phyloP scores from a whole-genome alignment of 2,888 invertebrate species.

The Alcis repandata region DNA sequence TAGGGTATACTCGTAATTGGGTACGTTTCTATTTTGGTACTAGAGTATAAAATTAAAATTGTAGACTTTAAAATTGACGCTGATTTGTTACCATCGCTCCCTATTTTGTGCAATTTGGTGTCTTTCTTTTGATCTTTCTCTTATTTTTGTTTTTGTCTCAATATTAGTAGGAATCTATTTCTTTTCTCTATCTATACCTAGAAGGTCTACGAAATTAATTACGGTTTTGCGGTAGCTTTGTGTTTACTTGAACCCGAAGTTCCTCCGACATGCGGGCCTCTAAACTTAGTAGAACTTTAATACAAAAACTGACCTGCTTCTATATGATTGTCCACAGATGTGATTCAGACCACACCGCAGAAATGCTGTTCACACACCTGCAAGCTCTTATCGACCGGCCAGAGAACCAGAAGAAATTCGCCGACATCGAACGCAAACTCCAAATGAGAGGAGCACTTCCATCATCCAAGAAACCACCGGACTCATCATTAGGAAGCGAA shows the following conservation, averaged over 20 bases:
- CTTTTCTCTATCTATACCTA: too few species aligned
- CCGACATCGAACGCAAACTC: slow-evolving; percentile 90
- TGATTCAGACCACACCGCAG: slow-evolving; percentile 97
- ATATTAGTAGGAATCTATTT: too few species aligned
- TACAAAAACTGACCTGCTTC: background rate
- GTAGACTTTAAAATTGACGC: too few species aligned
- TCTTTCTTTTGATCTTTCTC: too few species aligned
- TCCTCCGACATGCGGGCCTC: background rate
- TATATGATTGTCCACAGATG: slow-evolving; percentile 82
- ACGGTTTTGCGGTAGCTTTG: too few species aligned
- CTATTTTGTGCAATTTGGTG: too few species aligned
- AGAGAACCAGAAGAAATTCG: slow-evolving; percentile 94
- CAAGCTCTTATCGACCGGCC: slow-evolving; percentile 93
- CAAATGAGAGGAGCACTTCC: slow-evolving; percentile 87
- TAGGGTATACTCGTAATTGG: background rate
- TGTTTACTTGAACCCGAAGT: too few species aligned
- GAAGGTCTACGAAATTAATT: too few species aligned
- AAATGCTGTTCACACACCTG: slow-evolving; percentile 93
- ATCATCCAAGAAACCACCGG: slow-evolving; percentile 88
- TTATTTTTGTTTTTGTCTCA: too few species aligned
- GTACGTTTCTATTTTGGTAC: too few species aligned
- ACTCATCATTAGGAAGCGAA: slow-evolving; percentile 92
- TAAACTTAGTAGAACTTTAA: background rate
- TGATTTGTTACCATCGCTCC: too few species aligned
- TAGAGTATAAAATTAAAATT: too few species aligned